A percentile compares a stretch with the other conserved stretches of the same genome.
phyloP scores from a whole-genome alignment of 2,797 vertebrate genomes.

The Chaunax sp. region DNA sequence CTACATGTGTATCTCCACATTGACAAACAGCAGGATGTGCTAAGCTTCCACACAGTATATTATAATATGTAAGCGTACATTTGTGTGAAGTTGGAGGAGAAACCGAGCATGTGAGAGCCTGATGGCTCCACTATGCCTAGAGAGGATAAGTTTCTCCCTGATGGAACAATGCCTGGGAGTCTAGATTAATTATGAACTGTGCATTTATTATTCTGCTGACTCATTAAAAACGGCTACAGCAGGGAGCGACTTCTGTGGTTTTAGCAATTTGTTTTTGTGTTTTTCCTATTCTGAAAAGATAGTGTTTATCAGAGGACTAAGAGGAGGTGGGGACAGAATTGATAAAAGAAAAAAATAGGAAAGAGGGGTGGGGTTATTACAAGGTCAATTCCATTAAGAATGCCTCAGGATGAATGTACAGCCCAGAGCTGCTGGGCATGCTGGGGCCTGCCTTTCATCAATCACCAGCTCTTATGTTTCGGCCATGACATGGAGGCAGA shows the following conservation, averaged over 20 bases:
- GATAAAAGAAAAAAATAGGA: conserved; percentile 47
- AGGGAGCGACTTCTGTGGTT: conserved; percentile 58
- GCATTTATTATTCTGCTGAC: conserved; percentile 73
- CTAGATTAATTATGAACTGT: conserved; percentile 70
- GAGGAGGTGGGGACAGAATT: conserved; percentile 42
- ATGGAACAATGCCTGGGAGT: conserved; percentile 50
- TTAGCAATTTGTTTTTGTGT: conserved; percentile 17
- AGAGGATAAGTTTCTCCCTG: conserved; percentile 45
- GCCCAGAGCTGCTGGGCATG: conserved; percentile 49
- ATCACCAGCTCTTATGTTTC: conserved; percentile 62
- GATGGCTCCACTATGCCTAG: conserved; percentile 24
- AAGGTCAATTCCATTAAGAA: conserved; percentile 77
- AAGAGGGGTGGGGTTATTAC: conserved; percentile 51
- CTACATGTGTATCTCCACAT: conserved; percentile 4
- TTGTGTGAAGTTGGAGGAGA: conserved; percentile 28
- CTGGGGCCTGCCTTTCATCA: conserved; percentile 59
- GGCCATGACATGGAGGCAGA: conserved; percentile 58
- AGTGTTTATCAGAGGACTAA: conserved; percentile 5
- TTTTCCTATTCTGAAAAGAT: conserved; percentile 21
- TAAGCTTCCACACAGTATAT: neutral
- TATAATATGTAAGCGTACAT: conserved; percentile 2
- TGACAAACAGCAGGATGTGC: conserved; percentile 1
- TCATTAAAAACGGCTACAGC: conserved; percentile 61
- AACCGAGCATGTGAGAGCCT: conserved; percentile 19
- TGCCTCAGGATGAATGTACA: conserved; percentile 64